A percentile compares a stretch with the other conserved stretches of the same genome.
Conservation (phyloP, 2,797 vertebrate genomes). For the Neopelma chrysocephalum region DNA sequence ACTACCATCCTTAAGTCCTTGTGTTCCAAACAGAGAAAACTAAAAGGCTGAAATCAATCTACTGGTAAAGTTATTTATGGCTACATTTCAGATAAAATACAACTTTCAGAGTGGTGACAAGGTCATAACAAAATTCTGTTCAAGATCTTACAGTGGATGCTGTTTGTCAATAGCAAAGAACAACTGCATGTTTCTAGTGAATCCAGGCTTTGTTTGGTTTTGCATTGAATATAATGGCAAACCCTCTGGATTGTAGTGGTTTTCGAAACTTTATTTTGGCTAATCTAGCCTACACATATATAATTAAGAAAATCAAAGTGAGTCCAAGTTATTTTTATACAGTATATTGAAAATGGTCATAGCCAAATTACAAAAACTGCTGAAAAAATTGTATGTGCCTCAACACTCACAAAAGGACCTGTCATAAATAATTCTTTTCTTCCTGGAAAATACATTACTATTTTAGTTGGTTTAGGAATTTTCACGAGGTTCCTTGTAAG, state of each 20-base stretch:
- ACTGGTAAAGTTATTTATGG: background rate
- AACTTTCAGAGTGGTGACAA: background rate
- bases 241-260: background rate
- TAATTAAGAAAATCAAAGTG: background rate
- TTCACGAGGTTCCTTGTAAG: background rate
- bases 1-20: background rate
- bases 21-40: background rate
- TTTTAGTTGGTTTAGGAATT: background rate
- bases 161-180: background rate
- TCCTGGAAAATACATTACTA: background rate
- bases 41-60: background rate
- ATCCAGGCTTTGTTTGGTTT: background rate
- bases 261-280: background rate
- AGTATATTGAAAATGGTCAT: background rate
- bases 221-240: background rate
- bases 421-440: background rate
- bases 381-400: background rate
- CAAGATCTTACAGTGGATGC: background rate
- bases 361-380: background rate
- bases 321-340: background rate
- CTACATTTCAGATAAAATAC: background rate
- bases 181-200: background rate
- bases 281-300: background rate
- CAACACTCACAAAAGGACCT: background rate
- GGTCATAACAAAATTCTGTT: background rate